Evolutionary conservation across 2,113 vertebrate genomes (phyloP).

Genomic region (Syngnathus typhle): DNA sequence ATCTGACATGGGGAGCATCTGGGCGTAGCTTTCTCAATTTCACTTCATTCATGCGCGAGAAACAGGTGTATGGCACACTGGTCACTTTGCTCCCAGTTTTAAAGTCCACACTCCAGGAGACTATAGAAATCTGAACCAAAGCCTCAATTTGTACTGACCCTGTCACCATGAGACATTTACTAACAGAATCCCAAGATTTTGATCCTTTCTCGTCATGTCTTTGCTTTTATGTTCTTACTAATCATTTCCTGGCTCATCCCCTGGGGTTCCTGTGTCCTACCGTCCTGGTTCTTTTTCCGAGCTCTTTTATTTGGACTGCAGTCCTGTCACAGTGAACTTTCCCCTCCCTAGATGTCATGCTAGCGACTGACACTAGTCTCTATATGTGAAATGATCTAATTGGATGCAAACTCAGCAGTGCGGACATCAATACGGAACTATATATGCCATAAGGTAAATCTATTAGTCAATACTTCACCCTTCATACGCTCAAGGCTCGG

Average conservation of each 20-base stretch:
- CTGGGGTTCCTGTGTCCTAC: constrained; percentile 60
- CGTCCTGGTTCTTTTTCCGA: constrained; percentile 62
- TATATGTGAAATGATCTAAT: constrained; percentile 71
- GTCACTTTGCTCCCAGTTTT: constrained; percentile 12
- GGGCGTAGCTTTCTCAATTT: constrained; percentile 8
- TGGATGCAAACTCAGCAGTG: constrained; percentile 68
- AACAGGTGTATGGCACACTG: constrained; percentile 9
- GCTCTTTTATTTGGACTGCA: constrained; percentile 67
- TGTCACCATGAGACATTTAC: constrained; percentile 51
- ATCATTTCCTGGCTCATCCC: constrained; percentile 62
- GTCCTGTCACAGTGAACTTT: constrained; percentile 52
- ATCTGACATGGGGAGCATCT: constrained; percentile 15
- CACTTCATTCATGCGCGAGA: background rate
- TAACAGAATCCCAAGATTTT: constrained; percentile 46
- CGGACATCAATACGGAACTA: constrained; percentile 65
- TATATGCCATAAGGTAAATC: constrained; percentile 67
- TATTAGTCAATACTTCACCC: constrained; percentile 63
- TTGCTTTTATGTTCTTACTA: constrained; percentile 67
- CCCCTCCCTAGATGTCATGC: constrained; percentile 7
- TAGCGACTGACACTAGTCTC: constrained; percentile 4
- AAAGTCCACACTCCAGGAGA: constrained; percentile 28
- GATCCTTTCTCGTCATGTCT: constrained; percentile 50
- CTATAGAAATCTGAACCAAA: constrained; percentile 58
- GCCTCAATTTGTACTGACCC: constrained; percentile 46
- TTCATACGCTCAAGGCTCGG: constrained; percentile 56